Base-by-base conservation (phyloP, 2,797 vertebrate species). In the Arremon aurantiirostris region DNA sequence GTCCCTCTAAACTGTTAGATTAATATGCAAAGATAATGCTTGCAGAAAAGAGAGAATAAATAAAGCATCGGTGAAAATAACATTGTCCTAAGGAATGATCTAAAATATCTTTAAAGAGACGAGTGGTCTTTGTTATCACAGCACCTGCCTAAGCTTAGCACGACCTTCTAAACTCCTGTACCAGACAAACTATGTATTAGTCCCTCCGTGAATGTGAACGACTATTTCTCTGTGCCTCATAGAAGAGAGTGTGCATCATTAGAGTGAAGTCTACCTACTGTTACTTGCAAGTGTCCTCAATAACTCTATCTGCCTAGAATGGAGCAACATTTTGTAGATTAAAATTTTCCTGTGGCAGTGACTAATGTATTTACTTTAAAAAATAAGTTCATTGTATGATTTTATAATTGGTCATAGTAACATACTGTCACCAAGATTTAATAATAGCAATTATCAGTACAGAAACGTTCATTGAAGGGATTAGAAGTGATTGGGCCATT, bases 341-440 rank as follows among this genome's bases (percentile, higher is more conserved):
- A 18, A 86, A 60, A 42, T 87, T 91, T 86, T 91, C 65, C 44
- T 35, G 35, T 63, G 64, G 49, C 75, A 66, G 2, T 80, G 56
- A 89, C 91, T 83, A 60, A 85, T 59, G 32, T 14, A 72, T 70
- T 95, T 76, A 84, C 72, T 73, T 44, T 49, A 85, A 86, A 83
- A 94, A 78, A 63, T 4, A 75, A 49, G 20, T 61, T 71, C 17
- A n/a, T 82, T 5, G 2, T 80, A 35, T 64, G 44, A 89, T 95
- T 93, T 83, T 91, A 35, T 81, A 80, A 73, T 65, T 94, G 84
- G 64, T 90, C 70, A 78, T n/a, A 57, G 91, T 93, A 65, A 61
- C 11, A 2, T 35, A 27, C 55, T 95, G 80, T 94, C 91, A 91
- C 46, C 32, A 49, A 70, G 72, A 57, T 79, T 41, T 91, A 94